Percentiles rank a stretch among this genome's conserved stretches.
phyloP scores from a whole-genome alignment of 2,888 invertebrate species.

The Dioctria rufipes region DNA sequence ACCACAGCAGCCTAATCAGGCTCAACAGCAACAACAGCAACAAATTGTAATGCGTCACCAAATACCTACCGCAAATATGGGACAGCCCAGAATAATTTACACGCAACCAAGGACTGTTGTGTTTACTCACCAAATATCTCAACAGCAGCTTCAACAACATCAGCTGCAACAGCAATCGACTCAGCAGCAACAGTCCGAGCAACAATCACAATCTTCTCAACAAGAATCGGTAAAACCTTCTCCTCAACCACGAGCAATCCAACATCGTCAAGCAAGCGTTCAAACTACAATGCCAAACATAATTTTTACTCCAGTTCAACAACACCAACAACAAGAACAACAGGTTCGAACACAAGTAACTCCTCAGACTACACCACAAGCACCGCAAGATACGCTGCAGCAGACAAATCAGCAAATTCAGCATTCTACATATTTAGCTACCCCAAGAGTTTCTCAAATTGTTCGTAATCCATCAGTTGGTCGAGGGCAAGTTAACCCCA shows the following conservation, averaged over 20 bases:
- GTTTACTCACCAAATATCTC: slow-evolving; percentile 48
- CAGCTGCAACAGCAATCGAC: slow-evolving; percentile 62
- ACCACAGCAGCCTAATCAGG: background rate
- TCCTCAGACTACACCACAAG: slow-evolving; percentile 59
- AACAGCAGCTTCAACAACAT: slow-evolving; percentile 41
- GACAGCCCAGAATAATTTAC: slow-evolving; percentile 64
- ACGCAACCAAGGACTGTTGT: slow-evolving; percentile 58
- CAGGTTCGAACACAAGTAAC: slow-evolving; percentile 57
- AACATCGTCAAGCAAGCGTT: slow-evolving; percentile 57
- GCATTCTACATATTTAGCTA: slow-evolving; percentile 49
- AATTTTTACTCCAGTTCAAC: slow-evolving; percentile 40
- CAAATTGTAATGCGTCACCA: slow-evolving; percentile 69
- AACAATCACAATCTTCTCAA: slow-evolving; percentile 65
- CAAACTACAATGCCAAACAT: slow-evolving; percentile 28
- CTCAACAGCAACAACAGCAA: slow-evolving; percentile 63
- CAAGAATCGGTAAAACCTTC: slow-evolving; percentile 61
- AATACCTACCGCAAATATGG: slow-evolving; percentile 54
- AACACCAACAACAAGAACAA: slow-evolving; percentile 59
- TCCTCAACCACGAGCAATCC: slow-evolving; percentile 59
- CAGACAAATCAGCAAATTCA: slow-evolving; percentile 33
- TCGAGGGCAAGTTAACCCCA: background rate
- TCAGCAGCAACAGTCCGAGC: slow-evolving; percentile 65
- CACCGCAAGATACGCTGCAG: slow-evolving; percentile 52
- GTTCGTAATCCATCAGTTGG: slow-evolving; percentile 7
- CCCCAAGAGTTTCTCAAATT: slow-evolving; percentile 54